Percentiles rank a stretch among this genome's conserved stretches.
phyloP scores from a whole-genome alignment of 2,888 invertebrate species.

The Laothoe populi region DNA sequence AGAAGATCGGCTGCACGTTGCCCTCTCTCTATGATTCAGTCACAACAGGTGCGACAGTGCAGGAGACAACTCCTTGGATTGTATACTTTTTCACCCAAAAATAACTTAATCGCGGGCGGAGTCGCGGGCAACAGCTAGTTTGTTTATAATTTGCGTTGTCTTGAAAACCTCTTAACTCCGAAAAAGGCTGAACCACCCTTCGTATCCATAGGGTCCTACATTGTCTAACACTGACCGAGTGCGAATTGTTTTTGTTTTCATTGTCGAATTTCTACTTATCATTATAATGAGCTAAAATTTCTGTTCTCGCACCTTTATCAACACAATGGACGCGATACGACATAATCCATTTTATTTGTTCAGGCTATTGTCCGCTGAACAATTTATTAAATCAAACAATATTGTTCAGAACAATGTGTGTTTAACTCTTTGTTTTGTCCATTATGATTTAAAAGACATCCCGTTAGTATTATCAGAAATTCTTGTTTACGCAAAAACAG shows the following conservation, averaged over 20 bases:
- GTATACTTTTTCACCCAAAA: too few relatives aligned
- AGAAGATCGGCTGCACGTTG: too few relatives aligned
- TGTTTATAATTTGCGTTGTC: too few relatives aligned
- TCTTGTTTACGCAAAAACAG: too few relatives aligned
- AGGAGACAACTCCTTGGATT: too few relatives aligned
- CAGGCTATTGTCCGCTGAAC: not conserved
- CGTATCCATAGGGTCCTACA: not conserved
- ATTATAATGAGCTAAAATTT: not conserved
- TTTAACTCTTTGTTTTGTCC: not conserved
- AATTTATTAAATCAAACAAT: slow-evolving; percentile 10
- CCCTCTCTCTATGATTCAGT: too few relatives aligned
- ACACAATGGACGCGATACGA: not conserved
- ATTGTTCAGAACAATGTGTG: slow-evolving; percentile 15
- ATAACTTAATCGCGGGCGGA: too few relatives aligned
- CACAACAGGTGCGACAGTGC: too few relatives aligned
- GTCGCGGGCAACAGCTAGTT: too few relatives aligned
- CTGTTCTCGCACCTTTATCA: not conserved
- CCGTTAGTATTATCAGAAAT: too few relatives aligned
- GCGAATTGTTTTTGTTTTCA: not conserved
- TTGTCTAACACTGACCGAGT: too few relatives aligned
- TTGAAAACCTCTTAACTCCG: too few relatives aligned
- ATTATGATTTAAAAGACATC: not conserved
- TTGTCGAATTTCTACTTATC: slow-evolving; percentile 5
- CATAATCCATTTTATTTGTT: slow-evolving; percentile 6
- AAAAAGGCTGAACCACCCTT: not conserved